A percentile compares a stretch with the other conserved stretches of the same genome.
These are phyloP conservation scores for Hemibagrus guttatus DNA, from an alignment of 2,797 vertebrate species.

Conservation along the genomic window DNA sequence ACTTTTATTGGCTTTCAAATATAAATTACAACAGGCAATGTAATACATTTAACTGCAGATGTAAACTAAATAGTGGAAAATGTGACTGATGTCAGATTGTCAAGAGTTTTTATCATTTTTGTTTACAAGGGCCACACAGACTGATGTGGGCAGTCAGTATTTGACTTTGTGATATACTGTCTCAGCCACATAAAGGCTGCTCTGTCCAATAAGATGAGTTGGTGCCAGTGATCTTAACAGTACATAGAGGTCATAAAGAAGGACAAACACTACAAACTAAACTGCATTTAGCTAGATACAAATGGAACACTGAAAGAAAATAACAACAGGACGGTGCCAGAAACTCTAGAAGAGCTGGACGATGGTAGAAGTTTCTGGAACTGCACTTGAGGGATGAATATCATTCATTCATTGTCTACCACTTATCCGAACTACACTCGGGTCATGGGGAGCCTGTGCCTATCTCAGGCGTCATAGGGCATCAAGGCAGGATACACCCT, in stretches of 20 bases:
- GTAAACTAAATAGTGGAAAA: slow-evolving; percentile 8
- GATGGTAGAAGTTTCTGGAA: background rate
- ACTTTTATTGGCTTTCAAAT: slow-evolving; percentile 26
- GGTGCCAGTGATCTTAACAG: slow-evolving; percentile 15
- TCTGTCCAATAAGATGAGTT: slow-evolving; percentile 8
- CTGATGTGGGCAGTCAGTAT: slow-evolving; percentile 25
- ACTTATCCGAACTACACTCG: too few species aligned
- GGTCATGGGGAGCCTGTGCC: too few species aligned
- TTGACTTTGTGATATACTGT: background rate
- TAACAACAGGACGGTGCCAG: background rate
- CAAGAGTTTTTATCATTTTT: background rate
- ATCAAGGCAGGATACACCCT: too few species aligned
- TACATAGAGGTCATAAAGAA: slow-evolving; percentile 7
- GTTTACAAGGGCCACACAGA: slow-evolving; percentile 13
- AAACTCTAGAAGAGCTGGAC: background rate
- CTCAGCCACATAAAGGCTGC: slow-evolving; percentile 18
- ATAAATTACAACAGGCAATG: slow-evolving; percentile 5
- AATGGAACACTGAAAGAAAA: background rate
- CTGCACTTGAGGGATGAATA: background rate
- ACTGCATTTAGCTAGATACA: background rate
- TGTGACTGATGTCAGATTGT: slow-evolving; percentile 15
- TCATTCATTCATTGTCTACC: too few species aligned
- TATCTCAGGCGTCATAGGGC: too few species aligned
- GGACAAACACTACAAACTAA: background rate
- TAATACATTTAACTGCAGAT: slow-evolving; percentile 5